These are phyloP conservation scores for Champsocephalus esox DNA, from an alignment of 2,797 vertebrate genomes.

Conservation along the genomic window DNA sequence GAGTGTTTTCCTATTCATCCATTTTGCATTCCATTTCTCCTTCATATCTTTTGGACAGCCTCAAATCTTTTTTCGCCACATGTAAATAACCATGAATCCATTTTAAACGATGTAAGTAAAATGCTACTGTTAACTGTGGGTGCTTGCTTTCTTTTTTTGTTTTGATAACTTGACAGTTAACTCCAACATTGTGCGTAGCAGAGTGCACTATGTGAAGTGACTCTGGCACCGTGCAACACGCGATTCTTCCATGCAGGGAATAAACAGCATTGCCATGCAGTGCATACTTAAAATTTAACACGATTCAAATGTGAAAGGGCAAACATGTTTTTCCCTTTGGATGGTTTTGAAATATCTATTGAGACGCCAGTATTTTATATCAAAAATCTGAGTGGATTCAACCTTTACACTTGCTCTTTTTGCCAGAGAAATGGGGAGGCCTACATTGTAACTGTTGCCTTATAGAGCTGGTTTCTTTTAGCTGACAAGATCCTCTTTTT, in stretches of 20 bases:
- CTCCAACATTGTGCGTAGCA: slow-evolving; percentile 76
- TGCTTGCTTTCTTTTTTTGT: slow-evolving; percentile 75
- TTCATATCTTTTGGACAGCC: slow-evolving; percentile 73
- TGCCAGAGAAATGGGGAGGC: slow-evolving; percentile 77
- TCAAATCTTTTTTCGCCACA: slow-evolving; percentile 69
- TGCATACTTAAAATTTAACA: slow-evolving; percentile 78
- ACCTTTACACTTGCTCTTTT: slow-evolving; percentile 79
- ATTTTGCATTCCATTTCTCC: slow-evolving; percentile 77
- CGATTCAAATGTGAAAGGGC: slow-evolving; percentile 74
- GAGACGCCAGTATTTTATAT: slow-evolving; percentile 83
- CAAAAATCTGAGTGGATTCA: slow-evolving; percentile 76
- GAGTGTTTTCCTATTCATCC: slow-evolving; percentile 52
- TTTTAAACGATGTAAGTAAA: slow-evolving; percentile 84
- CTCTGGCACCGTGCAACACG: slow-evolving; percentile 73
- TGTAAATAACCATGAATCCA: slow-evolving; percentile 85
- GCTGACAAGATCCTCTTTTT: slow-evolving; percentile 78
- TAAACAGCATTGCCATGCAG: slow-evolving; percentile 80
- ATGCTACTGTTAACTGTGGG: slow-evolving; percentile 84
- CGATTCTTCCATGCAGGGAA: slow-evolving; percentile 78
- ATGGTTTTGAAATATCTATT: slow-evolving; percentile 78
- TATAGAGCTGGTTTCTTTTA: slow-evolving; percentile 86
- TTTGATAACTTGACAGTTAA: slow-evolving; percentile 78
- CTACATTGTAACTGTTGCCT: slow-evolving; percentile 84
- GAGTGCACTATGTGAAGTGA: slow-evolving; percentile 73
- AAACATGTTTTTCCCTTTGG: slow-evolving; percentile 75